These are phyloP conservation scores for Climacteris rufus DNA, from an alignment of 2,113 vertebrate species.

Conservation along the genomic window DNA sequence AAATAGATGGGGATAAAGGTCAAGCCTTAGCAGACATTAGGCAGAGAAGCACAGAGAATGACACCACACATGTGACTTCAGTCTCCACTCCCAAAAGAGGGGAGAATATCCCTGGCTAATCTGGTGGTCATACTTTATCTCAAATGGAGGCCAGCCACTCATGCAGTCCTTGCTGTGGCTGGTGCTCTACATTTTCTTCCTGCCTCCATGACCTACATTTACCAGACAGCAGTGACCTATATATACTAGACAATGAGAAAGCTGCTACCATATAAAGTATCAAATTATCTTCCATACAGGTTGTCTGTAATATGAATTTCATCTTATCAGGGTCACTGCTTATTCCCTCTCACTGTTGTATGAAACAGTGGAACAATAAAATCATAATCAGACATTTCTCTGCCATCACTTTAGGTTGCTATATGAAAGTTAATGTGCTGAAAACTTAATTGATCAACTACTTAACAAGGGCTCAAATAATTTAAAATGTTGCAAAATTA, in stretches of 20 bases:
- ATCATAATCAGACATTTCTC: background rate
- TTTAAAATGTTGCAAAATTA: background rate
- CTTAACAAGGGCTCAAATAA: background rate
- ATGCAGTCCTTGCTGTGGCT: background rate
- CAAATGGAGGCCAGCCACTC: background rate
- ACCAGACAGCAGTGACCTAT: background rate
- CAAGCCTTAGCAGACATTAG: background rate
- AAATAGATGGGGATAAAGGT: background rate
- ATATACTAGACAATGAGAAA: background rate
- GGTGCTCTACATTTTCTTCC: background rate
- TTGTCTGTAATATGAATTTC: background rate
- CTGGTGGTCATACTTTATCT: background rate
- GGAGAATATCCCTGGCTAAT: background rate
- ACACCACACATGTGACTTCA: background rate
- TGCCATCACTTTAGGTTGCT: background rate
- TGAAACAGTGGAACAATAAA: background rate
- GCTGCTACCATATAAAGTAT: rapidly evolving
- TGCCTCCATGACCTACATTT: background rate
- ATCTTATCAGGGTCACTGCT: background rate
- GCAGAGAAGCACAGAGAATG: background rate
- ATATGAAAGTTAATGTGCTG: background rate
- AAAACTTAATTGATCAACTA: background rate
- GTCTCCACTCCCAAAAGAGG: background rate
- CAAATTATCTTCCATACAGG: background rate
- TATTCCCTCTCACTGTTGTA: background rate